Percentiles rank a stretch among this genome's conserved stretches.
Conservation (phyloP, 2,888 invertebrate genomes). For the Lymantria dispar region DNA sequence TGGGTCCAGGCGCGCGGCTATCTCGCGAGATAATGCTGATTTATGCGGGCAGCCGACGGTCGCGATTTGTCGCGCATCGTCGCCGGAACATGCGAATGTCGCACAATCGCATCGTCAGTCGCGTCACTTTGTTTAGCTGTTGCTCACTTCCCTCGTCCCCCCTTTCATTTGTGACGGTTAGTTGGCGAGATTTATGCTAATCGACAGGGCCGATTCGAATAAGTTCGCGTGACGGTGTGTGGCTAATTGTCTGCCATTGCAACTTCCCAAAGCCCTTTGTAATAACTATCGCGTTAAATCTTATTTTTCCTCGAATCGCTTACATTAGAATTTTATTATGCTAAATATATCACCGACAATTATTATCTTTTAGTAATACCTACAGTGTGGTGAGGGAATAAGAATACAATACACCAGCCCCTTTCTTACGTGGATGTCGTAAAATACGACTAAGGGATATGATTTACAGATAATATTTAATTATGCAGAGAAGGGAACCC, state of each 20-base stretch:
- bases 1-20: constrained; percentile 74
- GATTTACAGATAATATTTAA: no score
- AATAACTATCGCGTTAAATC: constrained; percentile 50
- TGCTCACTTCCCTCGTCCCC: constrained; percentile 48
- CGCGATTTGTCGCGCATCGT: constrained; percentile 78
- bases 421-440: no score
- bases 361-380: no score
- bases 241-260: constrained; percentile 76
- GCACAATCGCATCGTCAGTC: constrained; percentile 54
- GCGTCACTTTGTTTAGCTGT: constrained; percentile 61
- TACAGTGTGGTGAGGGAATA: no score
- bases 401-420: no score
- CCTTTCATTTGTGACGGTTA: constrained; percentile 77
- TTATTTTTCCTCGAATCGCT: constrained; percentile 49
- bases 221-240: constrained; percentile 77
- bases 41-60: constrained; percentile 76
- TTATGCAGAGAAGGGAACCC: no score
- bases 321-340: constrained; percentile 46
- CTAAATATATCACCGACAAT: constrained; percentile 18
- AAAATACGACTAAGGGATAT: no score
- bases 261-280: constrained; percentile 65
- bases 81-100: constrained; percentile 58
- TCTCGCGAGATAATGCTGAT: constrained; percentile 83
- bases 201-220: constrained; percentile 74
- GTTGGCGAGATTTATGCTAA: constrained; percentile 81